A percentile compares a stretch with the other conserved stretches of the same genome.
phyloP scores from a whole-genome alignment of 2,888 invertebrate genomes.

The Microplitis manilae region DNA sequence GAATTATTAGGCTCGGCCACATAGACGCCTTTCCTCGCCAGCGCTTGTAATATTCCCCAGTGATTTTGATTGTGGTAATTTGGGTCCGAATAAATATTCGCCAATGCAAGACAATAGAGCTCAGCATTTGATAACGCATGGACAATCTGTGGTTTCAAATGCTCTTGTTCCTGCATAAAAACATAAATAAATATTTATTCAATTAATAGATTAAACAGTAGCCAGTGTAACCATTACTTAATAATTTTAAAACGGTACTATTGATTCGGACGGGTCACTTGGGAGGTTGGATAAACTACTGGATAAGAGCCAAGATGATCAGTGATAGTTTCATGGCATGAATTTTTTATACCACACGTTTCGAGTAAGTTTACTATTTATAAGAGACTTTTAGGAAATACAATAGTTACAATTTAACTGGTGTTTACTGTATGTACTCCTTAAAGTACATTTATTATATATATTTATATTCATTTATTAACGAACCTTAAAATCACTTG shows the following conservation, averaged over 20 bases:
- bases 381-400: neutral
- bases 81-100: constrained; percentile 96
- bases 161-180: constrained; percentile 86
- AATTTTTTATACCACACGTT: neutral
- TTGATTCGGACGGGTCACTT: neutral
- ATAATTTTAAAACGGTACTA: constrained; percentile 2
- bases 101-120: constrained; percentile 93
- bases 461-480: neutral
- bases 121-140: constrained; percentile 94
- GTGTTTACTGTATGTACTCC: neutral
- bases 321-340: neutral
- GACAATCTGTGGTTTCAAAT: constrained; percentile 93
- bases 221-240: neutral
- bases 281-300: neutral
- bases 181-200: constrained; percentile 5
- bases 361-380: neutral
- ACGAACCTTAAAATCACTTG: neutral
- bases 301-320: constrained; percentile 2
- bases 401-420: neutral
- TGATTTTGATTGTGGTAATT: constrained; percentile 97
- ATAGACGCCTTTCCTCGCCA: constrained; percentile 92
- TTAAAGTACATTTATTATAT: neutral
- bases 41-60: constrained; percentile 93
- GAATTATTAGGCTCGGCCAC: constrained; percentile 87
- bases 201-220: neutral